Evolutionary conservation across 2,888 invertebrate species (phyloP).

Genomic region (Drosophila rellima): DNA sequence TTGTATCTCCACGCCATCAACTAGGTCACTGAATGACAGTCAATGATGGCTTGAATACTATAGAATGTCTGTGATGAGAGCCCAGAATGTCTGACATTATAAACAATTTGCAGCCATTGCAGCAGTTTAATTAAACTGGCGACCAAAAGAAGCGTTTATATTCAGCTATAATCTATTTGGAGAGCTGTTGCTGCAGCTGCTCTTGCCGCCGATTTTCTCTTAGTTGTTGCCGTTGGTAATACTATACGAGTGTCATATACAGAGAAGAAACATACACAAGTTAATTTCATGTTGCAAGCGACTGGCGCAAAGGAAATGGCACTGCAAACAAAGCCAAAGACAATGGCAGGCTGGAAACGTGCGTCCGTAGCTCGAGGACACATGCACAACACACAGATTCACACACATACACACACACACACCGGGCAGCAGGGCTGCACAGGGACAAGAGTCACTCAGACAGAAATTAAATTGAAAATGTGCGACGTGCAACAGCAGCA

Average conservation of each 20-base stretch:
- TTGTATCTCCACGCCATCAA: slow-evolving; percentile 12
- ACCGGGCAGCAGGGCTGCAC: slow-evolving; percentile 16
- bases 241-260: slow-evolving; percentile 34
- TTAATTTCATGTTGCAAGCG: slow-evolving; percentile 65
- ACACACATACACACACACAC: slow-evolving; percentile 33
- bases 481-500: slow-evolving; percentile 58
- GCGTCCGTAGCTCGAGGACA: slow-evolving; percentile 49
- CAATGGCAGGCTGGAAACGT: slow-evolving; percentile 59
- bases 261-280: slow-evolving; percentile 50
- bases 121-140: slow-evolving; percentile 66
- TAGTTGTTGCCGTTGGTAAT: slow-evolving; percentile 20
- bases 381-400: slow-evolving; percentile 21
- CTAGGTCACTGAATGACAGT: slow-evolving; percentile 44
- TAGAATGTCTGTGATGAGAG: slow-evolving; percentile 21
- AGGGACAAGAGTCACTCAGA: slow-evolving; percentile 55
- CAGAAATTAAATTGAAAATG: slow-evolving; percentile 80
- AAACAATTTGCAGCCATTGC: slow-evolving; percentile 60
- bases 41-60: slow-evolving; percentile 27
- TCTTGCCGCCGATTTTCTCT: neutral
- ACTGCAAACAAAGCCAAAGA: slow-evolving; percentile 77
- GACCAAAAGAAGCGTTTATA: slow-evolving; percentile 47
- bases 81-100: slow-evolving; percentile 48
- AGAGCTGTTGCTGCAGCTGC: slow-evolving; percentile 17
- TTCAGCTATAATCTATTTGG: slow-evolving; percentile 62
- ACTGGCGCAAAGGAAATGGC: slow-evolving; percentile 57